These are phyloP conservation scores for Marronus borbonicus DNA, from an alignment of 2,888 invertebrate species.

Conservation along the genomic window DNA sequence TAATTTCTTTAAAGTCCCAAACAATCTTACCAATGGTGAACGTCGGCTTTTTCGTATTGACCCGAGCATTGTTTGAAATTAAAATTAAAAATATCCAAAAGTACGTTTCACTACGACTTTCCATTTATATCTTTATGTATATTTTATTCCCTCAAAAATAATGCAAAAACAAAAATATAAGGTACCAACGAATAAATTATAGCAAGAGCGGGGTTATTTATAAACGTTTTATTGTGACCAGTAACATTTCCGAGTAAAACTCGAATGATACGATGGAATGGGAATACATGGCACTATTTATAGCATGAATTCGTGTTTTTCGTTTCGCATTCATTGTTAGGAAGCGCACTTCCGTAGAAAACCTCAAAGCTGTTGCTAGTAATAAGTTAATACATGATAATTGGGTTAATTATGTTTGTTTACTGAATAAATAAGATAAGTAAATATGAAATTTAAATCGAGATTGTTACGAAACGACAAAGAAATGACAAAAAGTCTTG, in stretches of 20 bases:
- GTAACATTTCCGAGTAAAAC: conserved; percentile 20
- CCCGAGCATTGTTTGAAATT: not conserved
- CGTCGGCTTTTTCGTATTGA: not conserved
- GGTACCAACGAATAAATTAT: conserved; percentile 6
- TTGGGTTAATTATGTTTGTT: too few relatives aligned
- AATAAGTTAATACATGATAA: too few relatives aligned
- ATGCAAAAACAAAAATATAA: too few relatives aligned
- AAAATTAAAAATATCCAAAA: conserved; percentile 25
- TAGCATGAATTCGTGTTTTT: conserved; percentile 8
- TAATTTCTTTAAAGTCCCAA: not conserved
- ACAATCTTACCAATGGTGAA: conserved; percentile 21
- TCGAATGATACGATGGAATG: conserved; percentile 16
- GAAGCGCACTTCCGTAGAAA: not conserved
- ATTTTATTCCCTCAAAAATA: not conserved
- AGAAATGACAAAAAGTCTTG: too few relatives aligned
- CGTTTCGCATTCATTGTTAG: not conserved
- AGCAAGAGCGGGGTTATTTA: conserved; percentile 15
- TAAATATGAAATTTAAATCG: too few relatives aligned
- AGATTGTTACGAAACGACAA: too few relatives aligned
- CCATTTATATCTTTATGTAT: not conserved
- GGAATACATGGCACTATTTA: conserved; percentile 22
- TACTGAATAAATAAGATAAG: too few relatives aligned
- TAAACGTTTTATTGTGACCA: conserved; percentile 29
- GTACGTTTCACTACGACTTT: conserved; percentile 1
- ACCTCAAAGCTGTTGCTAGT: not conserved